Base-by-base conservation (phyloP, 2,113 vertebrate genomes). In the Stegastes partitus region DNA sequence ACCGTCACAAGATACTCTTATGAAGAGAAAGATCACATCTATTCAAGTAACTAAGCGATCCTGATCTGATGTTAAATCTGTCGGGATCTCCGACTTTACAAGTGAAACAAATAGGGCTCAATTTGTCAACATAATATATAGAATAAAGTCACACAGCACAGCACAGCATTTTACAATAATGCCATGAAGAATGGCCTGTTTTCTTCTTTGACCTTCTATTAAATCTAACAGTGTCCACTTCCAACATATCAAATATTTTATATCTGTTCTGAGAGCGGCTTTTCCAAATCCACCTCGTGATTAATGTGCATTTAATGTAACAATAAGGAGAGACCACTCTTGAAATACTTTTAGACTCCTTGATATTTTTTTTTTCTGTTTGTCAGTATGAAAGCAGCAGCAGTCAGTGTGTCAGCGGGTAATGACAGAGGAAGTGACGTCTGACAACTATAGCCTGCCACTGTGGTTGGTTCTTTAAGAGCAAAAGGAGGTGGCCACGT, bases 351-450 rank as follows among this genome's bases (percentile, higher is more conserved):
- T 66, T n/a, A n/a, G 45, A 77, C 61, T 76, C 49, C 51, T 73
- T 65, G 63, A 81, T 74, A 57, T 72, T 62, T 66, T 47, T 37
- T 49, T 50, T 54, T 21, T 21, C 42, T 67, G 55, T 77, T 31
- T 84, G 88, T 89, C 89, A 87, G 73, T 77, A 72, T 88, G 75
- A 91, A 91, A 91, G 91, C 86, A 76, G 83, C 87, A 83, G 82
- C 85, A 86, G 86, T 90, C 88, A 85, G 81, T 6, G 78, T 89
- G 88, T 89, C 75, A 73, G 86, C 50, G 67, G 84, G 49, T 90
- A 93, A 94, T 90, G 86, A 89, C 87, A 88, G 72, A 92, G 88
- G 91, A 89, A 89, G 87, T 91, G 87, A 87, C 90, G 84, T 85
- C 55, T 89, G 88, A 87, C 89, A 82, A 79, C 83, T 75, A 61